phyloP scores from a whole-genome alignment of 1,140 invertebrate genomes.

The Asobara japonica region DNA sequence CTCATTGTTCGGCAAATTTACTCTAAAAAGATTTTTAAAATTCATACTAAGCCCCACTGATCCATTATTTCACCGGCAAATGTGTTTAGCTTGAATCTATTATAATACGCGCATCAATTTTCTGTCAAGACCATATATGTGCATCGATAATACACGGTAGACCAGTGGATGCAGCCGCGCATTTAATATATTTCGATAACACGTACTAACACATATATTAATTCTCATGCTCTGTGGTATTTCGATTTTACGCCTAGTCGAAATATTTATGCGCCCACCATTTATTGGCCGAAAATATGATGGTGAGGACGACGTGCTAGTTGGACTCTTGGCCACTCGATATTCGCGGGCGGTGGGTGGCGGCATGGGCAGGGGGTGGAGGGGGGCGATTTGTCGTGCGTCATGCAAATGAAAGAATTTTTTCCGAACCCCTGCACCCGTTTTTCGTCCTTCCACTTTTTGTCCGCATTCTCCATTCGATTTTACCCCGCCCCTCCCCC shows the following conservation, averaged over 20 bases:
- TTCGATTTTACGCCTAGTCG: conserved; percentile 31
- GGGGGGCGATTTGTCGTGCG: not conserved
- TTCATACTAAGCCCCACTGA: not conserved
- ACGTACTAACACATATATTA: conserved; percentile 29
- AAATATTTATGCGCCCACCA: conserved; percentile 36
- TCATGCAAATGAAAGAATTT: conserved; percentile 10
- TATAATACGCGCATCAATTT: conserved; percentile 42
- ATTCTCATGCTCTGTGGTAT: conserved; percentile 23
- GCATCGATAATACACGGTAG: conserved; percentile 1
- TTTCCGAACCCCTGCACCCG: too few relatives aligned
- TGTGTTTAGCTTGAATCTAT: conserved; percentile 42
- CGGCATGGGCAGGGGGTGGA: not conserved
- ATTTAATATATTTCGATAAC: conserved; percentile 12
- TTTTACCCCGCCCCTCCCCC: not conserved
- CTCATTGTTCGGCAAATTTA: too few relatives aligned
- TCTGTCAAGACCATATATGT: conserved; percentile 40
- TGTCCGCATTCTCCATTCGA: not conserved
- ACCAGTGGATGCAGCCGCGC: not conserved
- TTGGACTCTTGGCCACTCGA: not conserved
- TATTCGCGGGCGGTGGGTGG: not conserved
- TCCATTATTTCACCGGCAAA: conserved; percentile 33
- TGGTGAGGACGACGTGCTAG: conserved; percentile 26
- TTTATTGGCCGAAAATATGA: conserved; percentile 37
- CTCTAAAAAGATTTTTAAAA: too few relatives aligned
- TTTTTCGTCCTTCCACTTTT: not conserved